Evolutionary conservation across 2,797 vertebrate genomes (phyloP), one percentile per base, ranked within the genome.

Genomic region (Pseudomugil gertrudae): DNA sequence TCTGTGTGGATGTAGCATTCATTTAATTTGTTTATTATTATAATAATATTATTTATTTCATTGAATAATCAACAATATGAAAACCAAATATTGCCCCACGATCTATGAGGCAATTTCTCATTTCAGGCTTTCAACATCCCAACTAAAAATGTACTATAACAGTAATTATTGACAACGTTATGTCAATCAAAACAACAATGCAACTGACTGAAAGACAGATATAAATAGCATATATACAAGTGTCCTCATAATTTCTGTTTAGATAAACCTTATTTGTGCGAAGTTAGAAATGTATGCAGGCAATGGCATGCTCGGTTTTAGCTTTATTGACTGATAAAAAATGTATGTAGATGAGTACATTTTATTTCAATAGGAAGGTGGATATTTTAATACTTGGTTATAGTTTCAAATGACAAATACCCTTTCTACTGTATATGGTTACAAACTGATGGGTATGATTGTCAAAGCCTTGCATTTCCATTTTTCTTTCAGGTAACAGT

Each of bases 221-320:
- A 3, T 52, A 29, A 38, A n/a, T 30, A n/a, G 15, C 14, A 9
- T 36, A 23, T 32, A 32, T 7, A 9, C 2, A 65, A 32, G 55
- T 82, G 84, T 87, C 81, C 76, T 87, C 66, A 57, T 69, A 60
- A 55, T 4, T 48, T 15, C 5, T 45, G 38, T 27, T 40, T 14
- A 63, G 8, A 35, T n/a, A 61, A 19, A 45, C 5, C 6, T 3
- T 6, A 19, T 40, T 15, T 40, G 38, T 40, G 5, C 15, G 17
- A 1, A 40, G 5, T 10, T 53, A 51, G 3, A 0, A 32, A 4
- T 26, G 9, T 26, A 1, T n/a, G 10, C 4, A 64, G 11, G 23
- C 1, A 21, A 9, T 24, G 14, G 43, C 10, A 50, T 23, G 54
- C 21, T 24, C 5, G 17, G 2, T 35, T 57, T 57, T 19, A 32